Percentiles rank a stretch among this genome's conserved stretches.
Conservation (phyloP, 1,140 invertebrate genomes). For the Anoplolepis gracilipes region DNA sequence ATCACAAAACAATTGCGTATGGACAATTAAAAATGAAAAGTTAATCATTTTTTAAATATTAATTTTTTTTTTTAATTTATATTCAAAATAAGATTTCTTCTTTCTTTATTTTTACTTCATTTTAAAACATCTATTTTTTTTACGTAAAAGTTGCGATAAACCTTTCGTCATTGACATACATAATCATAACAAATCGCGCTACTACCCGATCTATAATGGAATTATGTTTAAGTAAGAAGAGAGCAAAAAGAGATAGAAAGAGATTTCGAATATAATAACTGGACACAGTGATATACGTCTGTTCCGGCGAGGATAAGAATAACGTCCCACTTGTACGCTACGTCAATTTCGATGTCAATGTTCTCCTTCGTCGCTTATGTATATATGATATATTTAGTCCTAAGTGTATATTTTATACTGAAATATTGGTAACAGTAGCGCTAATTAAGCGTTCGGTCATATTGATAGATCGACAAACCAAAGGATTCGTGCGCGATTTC, state of each 20-base stretch:
- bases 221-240: slow-evolving; percentile 34
- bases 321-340: slow-evolving; percentile 75
- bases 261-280: slow-evolving; percentile 10
- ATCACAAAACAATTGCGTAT: not conserved
- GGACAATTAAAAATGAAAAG: not conserved
- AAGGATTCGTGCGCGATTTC: not conserved
- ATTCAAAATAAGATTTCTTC: not conserved
- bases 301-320: slow-evolving; percentile 63
- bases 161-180: slow-evolving; percentile 20
- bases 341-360: slow-evolving; percentile 79
- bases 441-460: slow-evolving; percentile 58
- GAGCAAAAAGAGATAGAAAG: not conserved
- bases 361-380: slow-evolving; percentile 73
- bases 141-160: not conserved
- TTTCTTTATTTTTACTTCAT: not conserved
- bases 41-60: not conserved
- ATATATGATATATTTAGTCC: slow-evolving; percentile 46
- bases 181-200: slow-evolving; percentile 55
- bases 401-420: slow-evolving; percentile 78
- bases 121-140: not conserved
- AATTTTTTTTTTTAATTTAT: not conserved
- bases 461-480: slow-evolving; percentile 31
- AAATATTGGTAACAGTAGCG: slow-evolving; percentile 70
- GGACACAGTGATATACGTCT: slow-evolving; percentile 28
- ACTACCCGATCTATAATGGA: slow-evolving; percentile 65